Evolutionary conservation across 2,888 invertebrate genomes (phyloP).

Genomic region (Pantelozetes paolii): DNA sequence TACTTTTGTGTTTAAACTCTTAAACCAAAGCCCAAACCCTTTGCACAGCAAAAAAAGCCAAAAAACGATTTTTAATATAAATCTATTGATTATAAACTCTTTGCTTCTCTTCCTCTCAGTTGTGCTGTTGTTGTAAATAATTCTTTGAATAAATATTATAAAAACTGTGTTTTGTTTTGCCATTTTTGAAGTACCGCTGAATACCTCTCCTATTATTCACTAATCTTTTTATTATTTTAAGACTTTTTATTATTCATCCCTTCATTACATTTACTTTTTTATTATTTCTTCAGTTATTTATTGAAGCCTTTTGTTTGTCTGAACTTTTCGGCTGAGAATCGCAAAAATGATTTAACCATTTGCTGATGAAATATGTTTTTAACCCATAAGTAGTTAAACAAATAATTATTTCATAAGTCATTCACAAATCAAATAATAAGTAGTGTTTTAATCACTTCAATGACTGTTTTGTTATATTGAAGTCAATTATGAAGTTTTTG

Average conservation of each 20-base stretch:
- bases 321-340: background rate
- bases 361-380: too few species aligned
- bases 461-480: background rate
- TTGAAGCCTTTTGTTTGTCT: background rate
- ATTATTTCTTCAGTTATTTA: background rate
- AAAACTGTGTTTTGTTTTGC: background rate
- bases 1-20: background rate
- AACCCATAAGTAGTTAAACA: background rate
- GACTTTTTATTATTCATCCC: background rate
- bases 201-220: background rate
- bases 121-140: background rate
- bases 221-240: background rate
- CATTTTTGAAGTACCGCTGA: background rate
- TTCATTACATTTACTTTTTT: background rate
- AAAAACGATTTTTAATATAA: background rate
- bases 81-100: background rate
- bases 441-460: background rate
- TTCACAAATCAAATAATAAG: background rate
- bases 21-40: background rate
- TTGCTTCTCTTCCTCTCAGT: background rate
- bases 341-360: too few species aligned
- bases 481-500: too few species aligned
- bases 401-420: background rate
- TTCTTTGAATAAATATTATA: slow-evolving; percentile 1
- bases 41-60: too few species aligned